Conservation (phyloP, 2,113 vertebrate genomes). For the Labeo rohita region DNA sequence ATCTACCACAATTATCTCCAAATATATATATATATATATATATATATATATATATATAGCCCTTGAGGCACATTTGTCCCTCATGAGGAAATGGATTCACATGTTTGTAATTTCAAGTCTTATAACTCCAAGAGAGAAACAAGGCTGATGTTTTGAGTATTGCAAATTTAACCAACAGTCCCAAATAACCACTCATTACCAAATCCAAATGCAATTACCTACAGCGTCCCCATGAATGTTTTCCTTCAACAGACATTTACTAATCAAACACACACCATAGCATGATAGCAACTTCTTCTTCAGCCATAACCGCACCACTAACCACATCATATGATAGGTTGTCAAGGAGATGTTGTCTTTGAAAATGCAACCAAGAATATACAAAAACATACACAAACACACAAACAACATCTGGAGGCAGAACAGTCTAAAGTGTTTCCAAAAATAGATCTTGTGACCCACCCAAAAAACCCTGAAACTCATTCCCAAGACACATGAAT, state of each 20-base stretch:
- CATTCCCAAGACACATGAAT: slow-evolving; percentile 28
- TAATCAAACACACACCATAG: not conserved
- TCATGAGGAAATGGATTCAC: not conserved
- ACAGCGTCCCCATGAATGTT: not conserved
- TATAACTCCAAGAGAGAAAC: not conserved
- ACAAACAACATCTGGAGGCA: slow-evolving; percentile 7
- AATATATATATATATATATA: too few species aligned
- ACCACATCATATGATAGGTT: not conserved
- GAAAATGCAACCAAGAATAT: not conserved
- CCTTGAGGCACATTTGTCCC: not conserved
- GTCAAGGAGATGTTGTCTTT: not conserved
- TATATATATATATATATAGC: too few species aligned
- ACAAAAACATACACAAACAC: slow-evolving; percentile 11
- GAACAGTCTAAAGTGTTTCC: not conserved
- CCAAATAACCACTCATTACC: not conserved
- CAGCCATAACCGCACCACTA: not conserved
- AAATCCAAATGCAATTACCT: not conserved
- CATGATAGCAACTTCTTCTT: not conserved
- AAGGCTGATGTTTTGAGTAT: not conserved
- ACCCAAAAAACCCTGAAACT: slow-evolving; percentile 1
- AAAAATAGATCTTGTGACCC: slow-evolving; percentile 27
- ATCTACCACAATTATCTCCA: too few species aligned
- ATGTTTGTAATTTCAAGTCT: not conserved
- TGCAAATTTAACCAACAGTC: not conserved
- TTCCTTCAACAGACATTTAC: not conserved